Percentiles rank a stretch among this genome's conserved stretches.
Conservation (phyloP, 2,797 vertebrate genomes). For the Antennarius maculatus region DNA sequence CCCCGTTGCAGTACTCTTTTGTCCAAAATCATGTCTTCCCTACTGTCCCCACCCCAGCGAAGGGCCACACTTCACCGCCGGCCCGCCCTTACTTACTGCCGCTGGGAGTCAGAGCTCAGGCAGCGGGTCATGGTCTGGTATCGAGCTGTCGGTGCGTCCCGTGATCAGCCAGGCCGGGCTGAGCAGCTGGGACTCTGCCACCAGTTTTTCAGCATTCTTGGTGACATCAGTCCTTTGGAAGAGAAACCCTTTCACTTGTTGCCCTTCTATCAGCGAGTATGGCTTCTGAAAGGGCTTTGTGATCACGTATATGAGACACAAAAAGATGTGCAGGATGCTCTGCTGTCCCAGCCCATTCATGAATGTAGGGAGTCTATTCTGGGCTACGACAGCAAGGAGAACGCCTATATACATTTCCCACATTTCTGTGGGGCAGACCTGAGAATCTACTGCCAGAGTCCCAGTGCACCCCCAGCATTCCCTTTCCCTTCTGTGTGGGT, state of each 20-base stretch:
- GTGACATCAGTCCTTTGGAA: conserved; percentile 90
- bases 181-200: conserved; percentile 92
- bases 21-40: conserved; percentile 96
- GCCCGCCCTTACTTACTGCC: conserved; percentile 88
- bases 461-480: conserved; percentile 86
- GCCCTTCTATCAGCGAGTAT: conserved; percentile 92
- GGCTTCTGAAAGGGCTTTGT: conserved; percentile 96
- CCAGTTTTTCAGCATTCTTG: conserved; percentile 91
- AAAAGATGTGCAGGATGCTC: conserved; percentile 93
- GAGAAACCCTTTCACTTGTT: conserved; percentile 92
- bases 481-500: conserved; percentile 84
- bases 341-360: conserved; percentile 95
- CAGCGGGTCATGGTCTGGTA: conserved; percentile 93
- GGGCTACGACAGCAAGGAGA: conserved; percentile 95
- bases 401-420: conserved; percentile 96
- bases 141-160: conserved; percentile 83
- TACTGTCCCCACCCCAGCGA: conserved; percentile 89
- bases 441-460: conserved; percentile 94
- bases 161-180: conserved; percentile 85
- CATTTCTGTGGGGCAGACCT: conserved; percentile 98
- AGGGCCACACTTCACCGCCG: conserved; percentile 89
- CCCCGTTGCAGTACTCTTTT: conserved; percentile 94
- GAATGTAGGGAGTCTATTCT: conserved; percentile 98
- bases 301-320: conserved; percentile 97
- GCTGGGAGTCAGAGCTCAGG: conserved; percentile 93